Evolutionary conservation across 2,888 invertebrate genomes (phyloP), one percentile per base, ranked within the genome.

Genomic region (Caenorhabditis macrosperma): DNA sequence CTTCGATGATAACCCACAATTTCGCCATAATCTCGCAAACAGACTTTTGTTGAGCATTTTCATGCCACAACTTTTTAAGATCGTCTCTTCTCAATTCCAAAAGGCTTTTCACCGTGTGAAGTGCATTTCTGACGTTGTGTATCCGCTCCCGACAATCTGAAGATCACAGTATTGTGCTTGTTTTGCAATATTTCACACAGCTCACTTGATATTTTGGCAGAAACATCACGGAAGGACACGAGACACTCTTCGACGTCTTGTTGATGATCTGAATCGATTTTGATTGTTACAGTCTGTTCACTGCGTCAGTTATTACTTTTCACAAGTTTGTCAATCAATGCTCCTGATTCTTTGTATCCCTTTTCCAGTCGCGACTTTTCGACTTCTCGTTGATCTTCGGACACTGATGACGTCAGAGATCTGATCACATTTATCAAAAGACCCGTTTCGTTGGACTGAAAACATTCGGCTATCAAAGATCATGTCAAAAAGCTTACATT

Each of bases 331-430:
- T 96, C 96, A 2, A 98, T 92, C 86, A 94, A 93, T 76, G 94
- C 94, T 92, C 97, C 97, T 91, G 96, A 96, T 88, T 94, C 94
- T 91, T 95, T 95, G 91, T 95, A 97, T 90, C 96, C 96, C 86
- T 95, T 95, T 91, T 98, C 97, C 60, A 98, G 93, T 90, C 96
- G 95, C 0, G 94, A 94, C 90, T 96, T 96, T 91, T 97, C 97
- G 88, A 95, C 94, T 90, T 97, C 92, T 80, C 92, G 85, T 90
- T 97, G 95, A 90, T 96, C 96, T 91, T 95, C 95, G 4, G 95
- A 96, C 91, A 95, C 96, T 28, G 90, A 90, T 9, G 96, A 95
- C 28, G 96, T 96, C 76, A 98, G 92, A 0, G 96, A 96, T 84
- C 96, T 94, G 85, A 98, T 96, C 55, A 98, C 96, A 74, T 96